Conservation (phyloP, 2,888 invertebrate genomes). For the Chymomyza amoena region DNA sequence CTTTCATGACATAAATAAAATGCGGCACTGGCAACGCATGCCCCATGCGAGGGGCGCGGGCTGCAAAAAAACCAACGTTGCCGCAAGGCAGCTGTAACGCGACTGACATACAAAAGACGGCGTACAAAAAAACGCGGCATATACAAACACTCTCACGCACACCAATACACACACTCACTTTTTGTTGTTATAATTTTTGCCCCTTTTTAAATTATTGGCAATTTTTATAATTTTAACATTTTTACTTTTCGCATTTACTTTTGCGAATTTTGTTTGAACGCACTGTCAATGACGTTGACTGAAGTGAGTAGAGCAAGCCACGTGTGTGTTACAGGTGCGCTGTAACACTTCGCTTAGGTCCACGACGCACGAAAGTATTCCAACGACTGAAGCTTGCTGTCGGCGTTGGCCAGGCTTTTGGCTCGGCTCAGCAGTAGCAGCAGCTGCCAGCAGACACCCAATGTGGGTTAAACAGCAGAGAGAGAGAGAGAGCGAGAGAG, state of each 20-base stretch:
- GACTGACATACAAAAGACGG: conserved; percentile 4
- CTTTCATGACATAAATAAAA: not conserved
- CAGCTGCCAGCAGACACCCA: no score
- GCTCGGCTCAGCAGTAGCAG: conserved; percentile 2
- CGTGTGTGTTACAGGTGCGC: conserved; percentile 28
- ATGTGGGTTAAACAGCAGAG: conserved; percentile 51
- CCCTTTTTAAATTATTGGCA: not conserved
- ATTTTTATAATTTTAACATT: not conserved
- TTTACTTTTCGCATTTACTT: not conserved
- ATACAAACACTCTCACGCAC: conserved; percentile 23
- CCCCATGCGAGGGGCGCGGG: conserved; percentile 1
- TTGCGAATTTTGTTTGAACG: not conserved
- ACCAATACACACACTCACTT: conserved; percentile 10
- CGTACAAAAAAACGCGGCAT: not conserved
- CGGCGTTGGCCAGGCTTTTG: conserved; percentile 35
- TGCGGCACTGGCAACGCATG: not conserved
- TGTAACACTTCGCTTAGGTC: conserved; percentile 46
- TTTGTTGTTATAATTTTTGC: not conserved
- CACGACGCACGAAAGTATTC: conserved; percentile 75
- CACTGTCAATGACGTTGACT: not conserved
- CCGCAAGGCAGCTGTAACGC: not conserved
- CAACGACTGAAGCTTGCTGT: conserved; percentile 71
- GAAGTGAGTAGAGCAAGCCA: conserved; percentile 1
- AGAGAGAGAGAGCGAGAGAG: not conserved
- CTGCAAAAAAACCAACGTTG: not conserved